Conservation (phyloP, 2,888 invertebrate species). For the Macropis europaea region DNA sequence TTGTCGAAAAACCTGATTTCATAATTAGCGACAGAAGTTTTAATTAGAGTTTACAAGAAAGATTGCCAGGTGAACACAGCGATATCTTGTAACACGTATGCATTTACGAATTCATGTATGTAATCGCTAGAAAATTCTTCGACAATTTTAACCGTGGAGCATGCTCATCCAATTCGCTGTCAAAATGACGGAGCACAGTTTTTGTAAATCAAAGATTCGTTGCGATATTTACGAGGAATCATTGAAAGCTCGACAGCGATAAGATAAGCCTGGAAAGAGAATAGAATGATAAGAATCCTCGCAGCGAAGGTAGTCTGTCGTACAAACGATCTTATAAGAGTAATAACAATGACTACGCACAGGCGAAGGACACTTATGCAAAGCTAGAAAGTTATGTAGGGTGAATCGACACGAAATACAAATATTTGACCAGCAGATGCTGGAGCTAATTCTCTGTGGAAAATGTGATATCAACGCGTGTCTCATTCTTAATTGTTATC, state of each 20-base stretch:
- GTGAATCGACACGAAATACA: too few species aligned
- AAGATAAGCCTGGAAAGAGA: slow-evolving; percentile 53
- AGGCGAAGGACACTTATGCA: background rate
- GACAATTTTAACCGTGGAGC: background rate
- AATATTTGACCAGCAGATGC: too few species aligned
- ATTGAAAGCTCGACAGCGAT: slow-evolving; percentile 41
- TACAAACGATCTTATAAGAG: slow-evolving; percentile 6
- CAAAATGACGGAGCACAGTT: slow-evolving; percentile 37
- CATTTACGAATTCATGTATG: slow-evolving; percentile 5
- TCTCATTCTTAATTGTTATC: too few species aligned
- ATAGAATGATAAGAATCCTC: slow-evolving; percentile 50
- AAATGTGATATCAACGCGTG: too few species aligned
- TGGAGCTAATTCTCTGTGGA: too few species aligned
- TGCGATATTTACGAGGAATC: slow-evolving; percentile 46
- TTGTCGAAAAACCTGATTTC: background rate
- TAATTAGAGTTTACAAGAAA: slow-evolving; percentile 14
- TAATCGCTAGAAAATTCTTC: slow-evolving; percentile 6
- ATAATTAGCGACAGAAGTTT: background rate
- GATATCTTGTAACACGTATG: background rate
- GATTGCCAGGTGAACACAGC: background rate
- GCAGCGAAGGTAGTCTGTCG: background rate
- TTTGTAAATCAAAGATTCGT: slow-evolving; percentile 16
- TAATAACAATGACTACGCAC: slow-evolving; percentile 1
- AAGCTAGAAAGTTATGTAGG: background rate
- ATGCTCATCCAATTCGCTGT: slow-evolving; percentile 12